These are phyloP conservation scores for Tympanoctomys barrerae DNA, from an alignment of 2,797 vertebrate genomes.

Conservation along the genomic window DNA sequence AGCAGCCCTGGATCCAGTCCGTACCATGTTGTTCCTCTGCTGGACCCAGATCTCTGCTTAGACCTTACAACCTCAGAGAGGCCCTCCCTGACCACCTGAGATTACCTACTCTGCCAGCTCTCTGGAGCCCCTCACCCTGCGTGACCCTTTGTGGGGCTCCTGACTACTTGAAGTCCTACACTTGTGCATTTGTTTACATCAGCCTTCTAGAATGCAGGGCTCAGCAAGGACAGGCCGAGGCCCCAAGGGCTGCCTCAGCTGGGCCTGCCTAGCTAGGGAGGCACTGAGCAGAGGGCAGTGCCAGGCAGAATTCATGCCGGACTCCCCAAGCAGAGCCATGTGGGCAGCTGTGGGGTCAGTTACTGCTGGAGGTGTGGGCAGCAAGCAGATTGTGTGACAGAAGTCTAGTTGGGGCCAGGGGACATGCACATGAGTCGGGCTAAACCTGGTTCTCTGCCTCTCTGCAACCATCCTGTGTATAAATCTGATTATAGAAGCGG, in stretches of 20 bases:
- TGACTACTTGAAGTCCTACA: background rate
- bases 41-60: background rate
- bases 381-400: background rate
- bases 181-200: background rate
- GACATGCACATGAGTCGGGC: fast-evolving
- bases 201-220: background rate
- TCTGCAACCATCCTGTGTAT: fast-evolving
- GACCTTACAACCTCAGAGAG: background rate
- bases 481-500: background rate
- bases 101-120: fast-evolving
- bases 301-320: background rate
- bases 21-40: background rate
- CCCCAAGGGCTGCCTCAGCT: background rate
- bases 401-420: background rate
- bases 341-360: fast-evolving
- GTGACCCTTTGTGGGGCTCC: background rate
- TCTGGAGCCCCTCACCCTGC: fast-evolving
- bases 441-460: background rate
- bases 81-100: background rate
- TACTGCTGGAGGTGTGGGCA: fast-evolving
- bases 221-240: background rate
- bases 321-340: background rate
- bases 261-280: background rate
- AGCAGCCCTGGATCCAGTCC: fast-evolving
- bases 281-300: too few relatives aligned